Percentiles rank a stretch among this genome's conserved stretches.
Evolutionary conservation across 2,113 vertebrate genomes (phyloP).

Genomic region (Hypocryptadius cinnamomeus): DNA sequence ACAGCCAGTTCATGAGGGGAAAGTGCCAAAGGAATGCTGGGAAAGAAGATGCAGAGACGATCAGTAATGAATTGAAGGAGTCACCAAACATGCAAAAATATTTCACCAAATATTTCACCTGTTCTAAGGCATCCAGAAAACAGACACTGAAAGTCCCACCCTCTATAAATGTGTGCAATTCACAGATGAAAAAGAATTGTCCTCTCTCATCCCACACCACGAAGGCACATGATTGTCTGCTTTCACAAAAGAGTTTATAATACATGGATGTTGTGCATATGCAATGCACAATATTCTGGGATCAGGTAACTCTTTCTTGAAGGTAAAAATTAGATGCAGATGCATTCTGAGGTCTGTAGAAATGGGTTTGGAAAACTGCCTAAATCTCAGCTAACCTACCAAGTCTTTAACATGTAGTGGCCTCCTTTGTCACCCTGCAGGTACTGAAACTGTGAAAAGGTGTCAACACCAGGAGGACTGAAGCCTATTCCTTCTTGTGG

Average conservation of each 20-base stretch:
- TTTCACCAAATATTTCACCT: background rate
- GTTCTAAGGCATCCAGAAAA: background rate
- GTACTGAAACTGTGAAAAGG: background rate
- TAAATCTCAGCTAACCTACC: background rate
- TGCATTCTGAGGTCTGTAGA: background rate
- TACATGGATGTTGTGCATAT: background rate
- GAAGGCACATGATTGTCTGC: background rate
- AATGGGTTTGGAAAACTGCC: background rate
- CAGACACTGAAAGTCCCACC: background rate
- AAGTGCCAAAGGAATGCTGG: background rate
- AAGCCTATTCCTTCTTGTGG: background rate
- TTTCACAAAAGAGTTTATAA: background rate
- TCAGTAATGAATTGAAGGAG: background rate
- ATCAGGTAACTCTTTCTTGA: background rate
- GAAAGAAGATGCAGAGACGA: background rate
- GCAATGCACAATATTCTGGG: rapidly evolving
- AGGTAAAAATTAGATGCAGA: background rate
- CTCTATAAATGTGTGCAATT: background rate
- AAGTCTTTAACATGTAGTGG: background rate
- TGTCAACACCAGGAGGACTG: background rate
- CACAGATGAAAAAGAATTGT: background rate
- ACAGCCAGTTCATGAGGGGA: background rate
- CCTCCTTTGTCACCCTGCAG: background rate
- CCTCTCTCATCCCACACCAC: rapidly evolving
- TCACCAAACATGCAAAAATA: background rate